phyloP scores from a whole-genome alignment of 2,797 vertebrate species.

The Characodon lateralis region DNA sequence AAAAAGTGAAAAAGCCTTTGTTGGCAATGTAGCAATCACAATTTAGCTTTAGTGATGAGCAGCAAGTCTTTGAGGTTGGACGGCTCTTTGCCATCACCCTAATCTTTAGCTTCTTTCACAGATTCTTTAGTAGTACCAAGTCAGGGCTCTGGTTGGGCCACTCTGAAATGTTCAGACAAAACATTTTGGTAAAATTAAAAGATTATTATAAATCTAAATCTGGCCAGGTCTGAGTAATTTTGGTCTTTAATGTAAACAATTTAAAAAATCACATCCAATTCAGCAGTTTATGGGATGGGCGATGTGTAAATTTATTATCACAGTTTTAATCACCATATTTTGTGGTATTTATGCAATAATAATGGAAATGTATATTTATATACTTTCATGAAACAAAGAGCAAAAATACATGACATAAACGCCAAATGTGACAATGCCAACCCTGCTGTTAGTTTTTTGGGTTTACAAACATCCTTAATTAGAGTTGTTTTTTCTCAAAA shows the following conservation, averaged over 20 bases:
- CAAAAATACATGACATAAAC: background rate
- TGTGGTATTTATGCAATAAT: background rate
- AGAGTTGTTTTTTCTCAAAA: background rate
- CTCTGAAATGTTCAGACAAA: too few relatives aligned
- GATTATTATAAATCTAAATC: too few relatives aligned
- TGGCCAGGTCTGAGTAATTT: background rate
- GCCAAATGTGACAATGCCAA: background rate
- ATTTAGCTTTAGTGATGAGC: too few relatives aligned
- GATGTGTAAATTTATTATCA: too few relatives aligned
- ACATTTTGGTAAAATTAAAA: too few relatives aligned
- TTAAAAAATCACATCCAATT: background rate
- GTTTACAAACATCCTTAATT: background rate
- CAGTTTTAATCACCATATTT: too few relatives aligned
- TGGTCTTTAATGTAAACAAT: background rate
- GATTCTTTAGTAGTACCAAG: background rate
- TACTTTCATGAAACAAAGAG: background rate
- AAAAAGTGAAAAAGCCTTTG: too few relatives aligned
- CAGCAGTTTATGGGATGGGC: background rate
- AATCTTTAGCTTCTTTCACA: background rate
- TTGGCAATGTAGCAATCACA: too few relatives aligned
- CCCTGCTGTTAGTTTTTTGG: background rate
- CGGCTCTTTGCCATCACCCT: background rate
- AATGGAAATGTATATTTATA: background rate
- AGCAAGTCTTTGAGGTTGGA: background rate
- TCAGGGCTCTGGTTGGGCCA: background rate